A percentile compares a stretch with the other conserved stretches of the same genome.
Evolutionary conservation across 2,113 vertebrate genomes (phyloP).

Genomic region (Ophiodon elongatus): DNA sequence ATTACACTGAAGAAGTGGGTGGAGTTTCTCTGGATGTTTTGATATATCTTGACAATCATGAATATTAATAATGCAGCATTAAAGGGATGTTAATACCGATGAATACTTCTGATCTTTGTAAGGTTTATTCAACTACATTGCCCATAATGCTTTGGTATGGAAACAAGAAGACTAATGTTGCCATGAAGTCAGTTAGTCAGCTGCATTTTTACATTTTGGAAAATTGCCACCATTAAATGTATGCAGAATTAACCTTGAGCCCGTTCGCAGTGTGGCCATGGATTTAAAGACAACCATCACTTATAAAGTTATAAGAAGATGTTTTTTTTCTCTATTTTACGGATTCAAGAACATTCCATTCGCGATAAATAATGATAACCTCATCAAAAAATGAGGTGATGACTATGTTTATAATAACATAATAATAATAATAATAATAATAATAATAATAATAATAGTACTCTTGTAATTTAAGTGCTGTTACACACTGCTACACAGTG

Average conservation of each 20-base stretch:
- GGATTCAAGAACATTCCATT: not conserved
- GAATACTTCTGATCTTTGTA: not conserved
- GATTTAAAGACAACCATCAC: not conserved
- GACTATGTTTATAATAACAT: not conserved
- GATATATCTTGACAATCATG: not conserved
- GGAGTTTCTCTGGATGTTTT: not conserved
- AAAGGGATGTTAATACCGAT: not conserved
- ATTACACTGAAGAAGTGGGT: not conserved
- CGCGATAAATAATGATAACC: not conserved
- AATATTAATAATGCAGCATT: not conserved
- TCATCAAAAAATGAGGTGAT: not conserved
- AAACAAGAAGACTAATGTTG: no score
- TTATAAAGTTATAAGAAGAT: not conserved
- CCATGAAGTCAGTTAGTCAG: no score
- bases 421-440: no score
- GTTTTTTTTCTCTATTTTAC: not conserved
- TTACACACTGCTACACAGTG: not conserved
- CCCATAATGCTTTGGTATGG: no score
- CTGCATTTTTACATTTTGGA: not conserved
- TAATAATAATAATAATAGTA: not conserved
- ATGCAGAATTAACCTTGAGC: not conserved
- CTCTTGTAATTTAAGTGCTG: not conserved
- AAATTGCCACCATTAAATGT: not conserved
- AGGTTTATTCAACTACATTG: no score
- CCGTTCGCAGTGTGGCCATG: not conserved